These are phyloP conservation scores for Myiotriccus ornatus DNA, from an alignment of 2,797 vertebrate species.

Conservation along the genomic window DNA sequence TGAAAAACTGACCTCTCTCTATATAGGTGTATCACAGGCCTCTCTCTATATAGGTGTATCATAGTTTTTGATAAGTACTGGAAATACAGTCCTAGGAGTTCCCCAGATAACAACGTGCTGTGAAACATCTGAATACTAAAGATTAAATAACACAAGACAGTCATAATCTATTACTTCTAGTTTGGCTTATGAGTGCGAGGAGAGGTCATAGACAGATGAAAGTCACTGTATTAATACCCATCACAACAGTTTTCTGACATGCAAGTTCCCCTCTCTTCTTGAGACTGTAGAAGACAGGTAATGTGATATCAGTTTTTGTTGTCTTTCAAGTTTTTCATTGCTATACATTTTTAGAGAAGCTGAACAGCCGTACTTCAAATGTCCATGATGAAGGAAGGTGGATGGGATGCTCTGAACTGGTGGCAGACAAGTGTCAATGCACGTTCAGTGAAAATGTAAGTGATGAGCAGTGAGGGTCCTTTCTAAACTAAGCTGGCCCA, in stretches of 20 bases:
- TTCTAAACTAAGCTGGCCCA: constrained; percentile 12
- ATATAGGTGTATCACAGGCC: neutral
- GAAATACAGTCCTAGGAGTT: neutral
- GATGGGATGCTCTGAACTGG: neutral
- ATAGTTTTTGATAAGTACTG: neutral
- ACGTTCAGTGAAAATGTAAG: neutral
- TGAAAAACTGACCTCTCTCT: neutral
- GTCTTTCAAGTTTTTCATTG: neutral
- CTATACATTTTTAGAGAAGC: neutral
- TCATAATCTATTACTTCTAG: neutral
- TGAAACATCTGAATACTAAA: neutral
- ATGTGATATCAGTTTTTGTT: neutral
- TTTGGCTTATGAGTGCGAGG: neutral
- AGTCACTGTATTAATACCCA: neutral
- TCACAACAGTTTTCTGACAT: neutral
- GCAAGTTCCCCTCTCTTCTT: neutral
- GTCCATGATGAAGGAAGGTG: neutral
- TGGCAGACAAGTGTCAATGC: neutral
- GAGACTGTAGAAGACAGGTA: neutral
- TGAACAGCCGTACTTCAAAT: neutral
- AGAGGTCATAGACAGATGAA: neutral
- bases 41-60: neutral
- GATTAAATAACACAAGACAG: neutral
- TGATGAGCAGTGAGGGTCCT: neutral
- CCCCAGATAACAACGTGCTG: neutral